phyloP scores from a whole-genome alignment of 2,113 vertebrate species.

The Melierax canorus region DNA sequence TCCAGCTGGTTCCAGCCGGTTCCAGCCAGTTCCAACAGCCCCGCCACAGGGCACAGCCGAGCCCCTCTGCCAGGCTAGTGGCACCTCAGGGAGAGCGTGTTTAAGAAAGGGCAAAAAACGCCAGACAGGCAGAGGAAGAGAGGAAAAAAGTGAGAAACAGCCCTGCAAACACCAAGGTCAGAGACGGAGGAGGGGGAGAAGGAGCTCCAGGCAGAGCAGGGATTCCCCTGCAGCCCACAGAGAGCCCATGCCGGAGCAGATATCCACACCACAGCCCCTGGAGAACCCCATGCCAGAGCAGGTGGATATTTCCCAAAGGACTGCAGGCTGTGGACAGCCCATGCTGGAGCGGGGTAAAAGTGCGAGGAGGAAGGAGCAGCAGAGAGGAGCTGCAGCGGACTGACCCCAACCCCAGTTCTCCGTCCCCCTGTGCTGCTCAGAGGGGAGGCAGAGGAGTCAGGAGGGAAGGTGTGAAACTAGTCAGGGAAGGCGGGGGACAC shows the following conservation, averaged over 20 bases:
- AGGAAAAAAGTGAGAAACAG: background rate
- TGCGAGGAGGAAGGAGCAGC: background rate
- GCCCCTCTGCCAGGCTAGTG: background rate
- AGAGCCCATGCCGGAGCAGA: background rate
- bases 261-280: background rate
- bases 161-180: background rate
- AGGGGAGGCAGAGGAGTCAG: too few relatives aligned
- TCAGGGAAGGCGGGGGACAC: background rate
- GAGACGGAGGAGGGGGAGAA: background rate
- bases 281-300: background rate
- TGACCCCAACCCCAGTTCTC: background rate
- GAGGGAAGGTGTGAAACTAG: background rate
- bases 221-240: background rate
- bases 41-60: background rate
- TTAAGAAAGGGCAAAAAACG: background rate
- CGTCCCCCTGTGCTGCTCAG: background rate
- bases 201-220: background rate
- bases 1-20: background rate
- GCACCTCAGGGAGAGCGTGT: rapidly evolving
- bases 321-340: background rate
- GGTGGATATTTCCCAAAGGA: background rate
- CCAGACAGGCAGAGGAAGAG: background rate
- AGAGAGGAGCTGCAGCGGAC: background rate
- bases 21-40: background rate
- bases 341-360: background rate